Evolutionary conservation across 2,888 invertebrate genomes (phyloP), one percentile per base, ranked within the genome.

Genomic region (Acanthococcus lagerstroemiae): DNA sequence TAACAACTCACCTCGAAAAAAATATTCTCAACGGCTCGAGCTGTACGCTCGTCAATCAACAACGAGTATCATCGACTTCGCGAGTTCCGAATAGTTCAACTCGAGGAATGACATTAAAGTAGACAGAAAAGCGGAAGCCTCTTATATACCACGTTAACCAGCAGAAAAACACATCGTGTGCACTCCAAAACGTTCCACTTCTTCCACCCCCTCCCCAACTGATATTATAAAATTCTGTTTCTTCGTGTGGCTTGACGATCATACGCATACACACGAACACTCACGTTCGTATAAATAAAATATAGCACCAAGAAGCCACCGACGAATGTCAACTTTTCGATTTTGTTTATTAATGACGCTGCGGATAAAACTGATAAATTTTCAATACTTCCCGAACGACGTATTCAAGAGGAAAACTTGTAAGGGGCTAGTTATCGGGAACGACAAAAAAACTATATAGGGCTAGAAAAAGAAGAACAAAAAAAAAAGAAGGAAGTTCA

Each of bases 401-500:
- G 7, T 9, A 9, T 37, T 37, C 37, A 37, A 37, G 15, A 37
- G 37, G 7, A 37, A 37, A 7, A 15, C 37, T 7, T 37, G 37
- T 37, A 37, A 37, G 46, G 15, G 46, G 37, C 7, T 37, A 15
- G 37, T 37, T 15, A 15, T 37, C 37, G 37, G 37, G 37, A 9
- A 15, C 7, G 7, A n/a, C 15, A 45, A 6, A 45, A 15, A 15
- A 45, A 15, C n/a, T 12, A 12, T n/a, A 26, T 22, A 27, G 25
- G 26, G 26, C 27, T 27, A 17, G 19, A 4, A 24, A 55, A 9
- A 26, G 24, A 37, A 37, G 37, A 37, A 37, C 5, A 37, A 37
- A 9, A 37, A 22, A 56, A 56, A 56, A 27, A 58, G 24, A 45
- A 15, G 55, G n/a, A n/a, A n/a, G n/a, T n/a, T 37, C 37, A 15